Conservation (phyloP, 2,113 vertebrate species). For the Sminthopsis crassicaudata region DNA sequence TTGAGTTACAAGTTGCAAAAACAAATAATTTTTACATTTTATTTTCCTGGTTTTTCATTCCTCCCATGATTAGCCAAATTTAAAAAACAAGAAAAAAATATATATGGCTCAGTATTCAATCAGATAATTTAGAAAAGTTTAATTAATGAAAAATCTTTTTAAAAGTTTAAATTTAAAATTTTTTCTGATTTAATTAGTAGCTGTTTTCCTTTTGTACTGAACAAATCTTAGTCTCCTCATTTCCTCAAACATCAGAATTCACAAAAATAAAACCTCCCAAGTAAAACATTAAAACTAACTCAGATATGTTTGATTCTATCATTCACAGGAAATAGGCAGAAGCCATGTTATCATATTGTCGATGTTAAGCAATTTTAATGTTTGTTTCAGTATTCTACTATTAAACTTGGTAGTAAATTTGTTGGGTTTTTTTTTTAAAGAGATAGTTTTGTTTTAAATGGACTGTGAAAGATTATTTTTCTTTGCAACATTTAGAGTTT, state of each 20-base stretch:
- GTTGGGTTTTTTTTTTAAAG: background rate
- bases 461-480: too few relatives aligned
- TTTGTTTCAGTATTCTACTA: background rate
- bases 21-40: background rate
- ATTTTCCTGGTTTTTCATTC: background rate
- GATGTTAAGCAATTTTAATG: background rate
- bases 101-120: background rate
- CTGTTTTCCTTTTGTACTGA: background rate
- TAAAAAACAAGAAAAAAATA: background rate
- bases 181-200: background rate
- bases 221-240: background rate
- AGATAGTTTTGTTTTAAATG: background rate
- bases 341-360: background rate
- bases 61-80: background rate
- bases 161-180: background rate
- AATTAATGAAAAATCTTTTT: background rate
- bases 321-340: background rate
- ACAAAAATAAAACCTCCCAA: background rate
- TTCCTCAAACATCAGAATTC: background rate
- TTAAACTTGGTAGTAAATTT: background rate
- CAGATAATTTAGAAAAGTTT: background rate
- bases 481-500: too few relatives aligned
- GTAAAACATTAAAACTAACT: background rate
- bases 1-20: background rate
- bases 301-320: background rate